Base-by-base conservation (phyloP, 2,888 invertebrate species). In the Tanaodytes sp. region DNA sequence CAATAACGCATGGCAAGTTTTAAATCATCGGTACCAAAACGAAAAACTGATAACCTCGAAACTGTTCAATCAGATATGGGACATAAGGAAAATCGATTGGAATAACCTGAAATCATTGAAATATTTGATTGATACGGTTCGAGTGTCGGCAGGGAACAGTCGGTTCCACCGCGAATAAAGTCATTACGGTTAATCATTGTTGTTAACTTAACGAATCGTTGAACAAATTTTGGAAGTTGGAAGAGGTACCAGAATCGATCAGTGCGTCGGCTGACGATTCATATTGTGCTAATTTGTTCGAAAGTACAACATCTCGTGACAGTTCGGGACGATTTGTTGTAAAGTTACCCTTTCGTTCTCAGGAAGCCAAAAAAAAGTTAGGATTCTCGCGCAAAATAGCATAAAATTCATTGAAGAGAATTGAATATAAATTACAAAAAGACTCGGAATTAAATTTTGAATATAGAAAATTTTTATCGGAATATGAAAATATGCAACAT, bases 161-260 rank as follows among this genome's bases (percentile, higher is more conserved):
- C n/a, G n/a, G n/a, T n/a, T n/a, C n/a, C n/a, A n/a, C n/a, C n/a
- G n/a, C n/a, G n/a, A n/a, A n/a, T n/a, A n/a, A n/a, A n/a, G n/a
- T n/a, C n/a, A n/a, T n/a, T n/a, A 23, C n/a, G 3, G 27, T 27
- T 1, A 19, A 51, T 43, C 61, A 61, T 52, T 52, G 52, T 19
- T 51, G 51, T 6, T 2, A 49, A 8, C 4, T 43, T n/a, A 9
- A 36, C 12, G 1, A n/a, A 0, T 14, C 48, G 1, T n/a, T n/a
- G n/a, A n/a, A n/a, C n/a, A 19, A n/a, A n/a, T 61, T 61, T 27
- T 61, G 61, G 61, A 30, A 61, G 11, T 2, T 61, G 2, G 61
- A 61, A 36, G 1, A 27, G 0, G 20, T 61, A 11, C 43, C 61
- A 2, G 15, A 18, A 12, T 5, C 1, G 1, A 9, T 1, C 0